Conservation (phyloP, 2,797 vertebrate genomes). For the Sebastes hubbsi region DNA sequence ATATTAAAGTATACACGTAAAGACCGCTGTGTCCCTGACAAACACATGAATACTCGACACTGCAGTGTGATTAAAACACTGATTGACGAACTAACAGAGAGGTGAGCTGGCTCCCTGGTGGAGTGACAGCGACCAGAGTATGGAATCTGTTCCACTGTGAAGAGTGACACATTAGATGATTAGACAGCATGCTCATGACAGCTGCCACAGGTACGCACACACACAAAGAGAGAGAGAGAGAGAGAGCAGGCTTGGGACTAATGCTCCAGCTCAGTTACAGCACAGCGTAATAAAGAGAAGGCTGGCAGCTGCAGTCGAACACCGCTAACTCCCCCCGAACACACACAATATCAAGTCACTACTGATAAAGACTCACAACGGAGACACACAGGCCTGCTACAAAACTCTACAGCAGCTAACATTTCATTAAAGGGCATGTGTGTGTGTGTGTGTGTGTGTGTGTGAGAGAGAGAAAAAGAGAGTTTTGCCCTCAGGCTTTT, state of each 20-base stretch:
- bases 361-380: slow-evolving; percentile 58
- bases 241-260: slow-evolving; percentile 4
- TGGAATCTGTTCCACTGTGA: slow-evolving; percentile 50
- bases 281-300: slow-evolving; percentile 44
- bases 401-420: slow-evolving; percentile 42
- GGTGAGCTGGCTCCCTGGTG: slow-evolving; percentile 11
- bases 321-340: slow-evolving; percentile 30
- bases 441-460: background rate
- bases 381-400: slow-evolving; percentile 8
- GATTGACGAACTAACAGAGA: slow-evolving; percentile 26
- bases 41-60: background rate
- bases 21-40: background rate
- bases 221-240: background rate
- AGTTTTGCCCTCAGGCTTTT: slow-evolving; percentile 54
- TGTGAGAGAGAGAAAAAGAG: background rate
- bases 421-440: slow-evolving; percentile 54
- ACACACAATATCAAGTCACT: slow-evolving; percentile 51
- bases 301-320: slow-evolving; percentile 48
- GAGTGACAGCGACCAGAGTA: slow-evolving; percentile 51
- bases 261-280: slow-evolving; percentile 47
- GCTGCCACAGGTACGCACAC: slow-evolving; percentile 57
- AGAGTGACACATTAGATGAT: slow-evolving; percentile 71
- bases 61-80: slow-evolving; percentile 43
- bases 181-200: slow-evolving; percentile 67
- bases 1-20: background rate